Base-by-base conservation (phyloP, 2,113 vertebrate species). In the Archocentrus centrarchus region DNA sequence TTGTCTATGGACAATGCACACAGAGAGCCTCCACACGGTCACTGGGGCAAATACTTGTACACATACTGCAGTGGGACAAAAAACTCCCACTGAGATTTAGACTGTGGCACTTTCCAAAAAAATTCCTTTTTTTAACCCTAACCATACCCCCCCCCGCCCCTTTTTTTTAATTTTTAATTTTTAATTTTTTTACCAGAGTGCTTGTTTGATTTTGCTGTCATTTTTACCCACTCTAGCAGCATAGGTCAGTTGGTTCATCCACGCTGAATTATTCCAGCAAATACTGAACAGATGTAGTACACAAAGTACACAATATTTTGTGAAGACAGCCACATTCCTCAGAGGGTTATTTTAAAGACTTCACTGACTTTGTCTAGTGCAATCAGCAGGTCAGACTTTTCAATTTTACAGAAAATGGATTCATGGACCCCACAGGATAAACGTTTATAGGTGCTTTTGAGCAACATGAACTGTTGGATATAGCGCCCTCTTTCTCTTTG, bases 1-100 rank as follows among this genome's bases (percentile, higher is more conserved):
- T 93, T 92, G 86, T 93, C 83, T 59, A 3, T 39, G 27, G 77
- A 88, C 63, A 87, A 92, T 79, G 55, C 73, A 62, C 64, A 84
- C 64, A 79, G 63, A 62, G 62, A 32, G 39, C 27, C 77, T 77
- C 44, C 37, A 6, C 75, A 57, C 15, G 17, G 61, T 77, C 59
- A 88, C 66, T 82, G 55, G 63, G 81, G 58, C 80, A 86, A 85
- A 83, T 44, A 58, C 85, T 70, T 64, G 77, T 66, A 58, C 79
- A 75, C 59, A 59, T 73, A 59, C 59, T 61, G 64, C 2, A 57
- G 57, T 39, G 62, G 68, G 64, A 76, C 70, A 81, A 75, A 81
- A 70, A 75, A 59, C 60, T 55, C 15, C 44, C 24, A 59, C 17
- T 24, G 15, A 44, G 66, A 79, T 27, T 68, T 66, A 77, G 59